Base-by-base conservation (phyloP, 2,113 vertebrate genomes). In the Crypturellus undulatus region DNA sequence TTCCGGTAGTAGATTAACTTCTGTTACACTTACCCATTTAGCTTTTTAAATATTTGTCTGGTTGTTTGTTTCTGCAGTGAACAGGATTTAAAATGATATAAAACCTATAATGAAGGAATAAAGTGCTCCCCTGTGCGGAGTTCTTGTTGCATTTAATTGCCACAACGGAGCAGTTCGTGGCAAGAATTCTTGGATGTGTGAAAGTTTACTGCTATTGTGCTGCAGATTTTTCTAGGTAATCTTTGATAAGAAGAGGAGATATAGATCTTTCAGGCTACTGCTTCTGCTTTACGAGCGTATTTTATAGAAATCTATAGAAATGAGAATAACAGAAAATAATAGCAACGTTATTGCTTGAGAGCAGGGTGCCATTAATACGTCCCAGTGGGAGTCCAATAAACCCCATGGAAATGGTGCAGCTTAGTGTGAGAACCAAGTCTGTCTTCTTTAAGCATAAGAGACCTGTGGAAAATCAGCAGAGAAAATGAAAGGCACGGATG, bases 41-140 rank as follows among this genome's bases (percentile, higher is more conserved):
- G 93, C 78, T 96, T 93, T 86, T 94, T 86, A 94, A 95, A 91
- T 77, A 91, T 91, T 95, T 91, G 79, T 89, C 88, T 92, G 89
- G 47, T 88, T 82, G 93, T 79, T 95, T 96, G 67, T 58, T 94
- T 97, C 96, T 94, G 95, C 73, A 96, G 90, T 85, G 94, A 96
- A 94, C 76, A 96, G 95, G 92, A 94, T 94, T 96, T 95, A 84
- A 96, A 97, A 93, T 91, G 68, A 92, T 92, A 95, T 93, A 97
- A 95, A 96, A 91, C 81, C 92, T 95, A 84, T 96, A 86, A 96
- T 83, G 82, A 91, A 95, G 68, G 59, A 70, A 86, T 77, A 92
- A 96, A 95, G 22, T 69, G 58, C 32, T 90, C 90, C 95, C 96
- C 78, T 93, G 93, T 89, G 96, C 85, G 88, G 95, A 96, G 90